Evolutionary conservation across 2,113 vertebrate genomes (phyloP).

Genomic region (Dunckerocampus dactyliophorus): DNA sequence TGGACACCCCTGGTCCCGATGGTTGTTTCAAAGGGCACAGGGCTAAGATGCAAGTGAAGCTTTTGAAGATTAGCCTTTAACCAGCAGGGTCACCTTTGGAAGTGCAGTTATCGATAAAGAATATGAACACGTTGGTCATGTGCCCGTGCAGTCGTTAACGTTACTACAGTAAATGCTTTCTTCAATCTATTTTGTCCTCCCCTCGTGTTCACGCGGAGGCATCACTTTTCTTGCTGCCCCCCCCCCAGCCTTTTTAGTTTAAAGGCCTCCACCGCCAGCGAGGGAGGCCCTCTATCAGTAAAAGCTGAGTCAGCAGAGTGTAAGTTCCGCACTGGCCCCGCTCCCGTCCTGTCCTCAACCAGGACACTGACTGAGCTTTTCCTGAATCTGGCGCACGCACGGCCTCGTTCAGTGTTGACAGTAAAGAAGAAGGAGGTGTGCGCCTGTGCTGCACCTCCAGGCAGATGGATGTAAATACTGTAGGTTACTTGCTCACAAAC

Average conservation of each 20-base stretch:
- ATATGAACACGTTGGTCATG: conserved; percentile 47
- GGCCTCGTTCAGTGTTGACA: not conserved
- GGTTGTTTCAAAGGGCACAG: not conserved
- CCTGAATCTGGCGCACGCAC: conserved; percentile 17
- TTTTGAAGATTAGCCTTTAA: conserved; percentile 57
- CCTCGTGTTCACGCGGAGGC: not conserved
- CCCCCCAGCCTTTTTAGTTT: conserved; percentile 11
- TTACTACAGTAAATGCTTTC: no score
- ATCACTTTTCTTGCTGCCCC: not conserved
- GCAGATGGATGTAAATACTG: not conserved
- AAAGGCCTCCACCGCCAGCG: conserved; percentile 5
- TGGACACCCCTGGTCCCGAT: no score
- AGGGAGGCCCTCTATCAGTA: conserved; percentile 41
- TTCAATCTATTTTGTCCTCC: no score
- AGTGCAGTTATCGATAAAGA: conserved; percentile 54
- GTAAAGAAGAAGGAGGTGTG: not conserved
- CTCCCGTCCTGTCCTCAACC: conserved; percentile 40
- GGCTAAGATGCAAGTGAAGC: not conserved
- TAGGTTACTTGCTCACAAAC: not conserved
- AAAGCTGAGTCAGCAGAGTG: conserved; percentile 61
- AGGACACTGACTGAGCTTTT: conserved; percentile 62
- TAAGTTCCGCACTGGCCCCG: conserved; percentile 49
- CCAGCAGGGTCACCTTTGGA: conserved; percentile 22
- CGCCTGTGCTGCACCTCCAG: not conserved
- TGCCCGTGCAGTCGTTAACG: not conserved